Base-by-base conservation (phyloP, 2,797 vertebrate species). In the Megalops cyprinoides region DNA sequence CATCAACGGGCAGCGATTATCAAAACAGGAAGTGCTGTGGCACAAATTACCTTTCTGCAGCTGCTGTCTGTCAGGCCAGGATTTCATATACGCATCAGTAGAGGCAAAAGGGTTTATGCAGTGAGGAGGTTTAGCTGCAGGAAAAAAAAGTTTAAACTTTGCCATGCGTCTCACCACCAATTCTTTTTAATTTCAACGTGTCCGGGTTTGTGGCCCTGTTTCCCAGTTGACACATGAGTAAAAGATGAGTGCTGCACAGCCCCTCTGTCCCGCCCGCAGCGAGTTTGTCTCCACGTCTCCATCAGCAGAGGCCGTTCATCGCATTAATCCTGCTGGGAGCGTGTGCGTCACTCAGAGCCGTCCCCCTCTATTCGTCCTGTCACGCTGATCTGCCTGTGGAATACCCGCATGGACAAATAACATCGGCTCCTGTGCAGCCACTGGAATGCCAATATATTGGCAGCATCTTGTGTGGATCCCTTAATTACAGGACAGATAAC, bases 401-500 rank as follows among this genome's bases (percentile, higher is more conserved):
- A 62, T 37, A 46, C 25, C 67, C 73, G 51, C 48, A 9, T 42
- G 31, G 67, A 31, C 46, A 49, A 62, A 74, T 73, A 73, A 73
- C 49, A 10, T 44, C 46, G n/a, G 34, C 18, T 6, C 49, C 65
- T 25, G 23, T 23, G 23, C 39, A 20, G 74, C 73, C 14, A n/a
- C 42, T 48, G 73, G 73, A 31, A 74, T 31, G 74, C 44, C 12
- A 7, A 73, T 28, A 56, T 23, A 25, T 65, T 25, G 10, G 39
- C 25, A 18, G 28, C 42, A 18, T 25, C 34, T 48, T 49, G 18
- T 62, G 51, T 23, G 37, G 78, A 49, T 71, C 51, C 79, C 53
- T 34, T 80, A 73, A 79, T 79, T 79, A 74, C 53, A 28, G 53
- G 25, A 49, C 42, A 25, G 18, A 31, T 42, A 25, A 71, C 28